phyloP scores from a whole-genome alignment of 1,140 invertebrate species.

The Temnothorax longispinosus region DNA sequence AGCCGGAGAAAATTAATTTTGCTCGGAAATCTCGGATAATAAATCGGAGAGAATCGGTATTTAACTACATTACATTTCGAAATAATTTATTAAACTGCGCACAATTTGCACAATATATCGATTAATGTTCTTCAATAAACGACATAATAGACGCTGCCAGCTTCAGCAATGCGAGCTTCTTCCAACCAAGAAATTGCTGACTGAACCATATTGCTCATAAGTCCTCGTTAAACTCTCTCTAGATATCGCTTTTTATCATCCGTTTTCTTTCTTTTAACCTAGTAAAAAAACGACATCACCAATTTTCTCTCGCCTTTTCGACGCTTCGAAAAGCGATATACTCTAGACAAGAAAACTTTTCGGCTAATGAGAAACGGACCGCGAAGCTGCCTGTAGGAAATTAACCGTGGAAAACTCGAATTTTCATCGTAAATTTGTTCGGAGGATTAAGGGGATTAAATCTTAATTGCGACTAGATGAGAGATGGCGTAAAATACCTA shows the following conservation, averaged over 20 bases:
- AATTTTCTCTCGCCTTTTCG: conserved; percentile 57
- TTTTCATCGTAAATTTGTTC: conserved; percentile 50
- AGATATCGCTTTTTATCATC: conserved; percentile 12
- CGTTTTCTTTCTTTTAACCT: neutral
- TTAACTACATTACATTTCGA: neutral
- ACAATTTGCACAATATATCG: neutral
- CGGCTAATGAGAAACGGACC: conserved; percentile 53
- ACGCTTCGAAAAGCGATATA: conserved; percentile 21
- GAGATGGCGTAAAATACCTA: conserved; percentile 40
- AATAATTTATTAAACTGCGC: conserved; percentile 6
- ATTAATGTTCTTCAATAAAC: conserved; percentile 13
- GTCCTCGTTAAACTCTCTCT: conserved; percentile 67
- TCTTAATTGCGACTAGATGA: conserved; percentile 38
- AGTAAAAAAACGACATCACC: conserved; percentile 25
- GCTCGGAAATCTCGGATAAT: neutral
- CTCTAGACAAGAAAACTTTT: conserved; percentile 50
- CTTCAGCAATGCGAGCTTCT: neutral
- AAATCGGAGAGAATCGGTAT: neutral
- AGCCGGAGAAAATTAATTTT: conserved; percentile 26
- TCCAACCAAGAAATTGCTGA: conserved; percentile 52
- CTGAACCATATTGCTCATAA: conserved; percentile 62
- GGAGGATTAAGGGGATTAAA: conserved; percentile 29
- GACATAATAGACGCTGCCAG: conserved; percentile 7
- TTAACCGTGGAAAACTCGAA: conserved; percentile 43
- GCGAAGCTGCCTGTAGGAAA: conserved; percentile 17